Base-by-base conservation (phyloP, 2,888 invertebrate genomes). In the Drosophila heteroneura region DNA sequence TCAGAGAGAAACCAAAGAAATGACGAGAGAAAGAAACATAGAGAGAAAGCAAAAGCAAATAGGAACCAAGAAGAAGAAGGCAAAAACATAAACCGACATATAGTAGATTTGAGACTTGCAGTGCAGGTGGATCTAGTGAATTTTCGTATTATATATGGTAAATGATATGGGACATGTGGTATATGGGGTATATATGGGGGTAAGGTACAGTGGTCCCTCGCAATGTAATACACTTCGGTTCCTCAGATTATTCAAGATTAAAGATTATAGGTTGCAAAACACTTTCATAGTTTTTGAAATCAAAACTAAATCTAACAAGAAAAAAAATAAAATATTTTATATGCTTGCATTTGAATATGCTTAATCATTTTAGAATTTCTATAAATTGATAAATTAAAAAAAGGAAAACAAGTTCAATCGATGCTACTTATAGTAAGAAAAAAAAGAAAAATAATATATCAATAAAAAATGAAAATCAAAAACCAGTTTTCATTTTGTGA, bases 111-210 rank as follows among this genome's bases (percentile, higher is more conserved):
- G 22, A 59, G 33, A 60, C 30, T 75, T 76, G 59, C 59, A 37
- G 54, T 72, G 74, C 76, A 64, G 63, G 59, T 74, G 80, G 74
- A 30, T 47, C 47, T 16, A 70, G 32, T 44, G 16, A 28, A 39
- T 54, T 19, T 35, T 28, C 26, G 14, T 9, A 1, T 19, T 19
- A n/a, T 51, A 22, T 12, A n/a, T 26, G 16, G 14, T 26, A 16
- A 26, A 26, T 47, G 19, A 35, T 39, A 41, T 35, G 33, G 22
- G 22, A 12, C 53, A 12, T 7, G 1, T n/a, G 57, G 12, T 68
- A 35, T n/a, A 9, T n/a, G n/a, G 41, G 39, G 9, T 44, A 14
- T 22, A 14, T 22, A 1, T 6, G 14, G 47, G 47, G 26, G 1
- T 37, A 22, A 12, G 16, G 33, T 22, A 37, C 26, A 37, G 56